A percentile compares a stretch with the other conserved stretches of the same genome.
Evolutionary conservation across 2,888 invertebrate species (phyloP).

Genomic region (Podabrus alpinus): DNA sequence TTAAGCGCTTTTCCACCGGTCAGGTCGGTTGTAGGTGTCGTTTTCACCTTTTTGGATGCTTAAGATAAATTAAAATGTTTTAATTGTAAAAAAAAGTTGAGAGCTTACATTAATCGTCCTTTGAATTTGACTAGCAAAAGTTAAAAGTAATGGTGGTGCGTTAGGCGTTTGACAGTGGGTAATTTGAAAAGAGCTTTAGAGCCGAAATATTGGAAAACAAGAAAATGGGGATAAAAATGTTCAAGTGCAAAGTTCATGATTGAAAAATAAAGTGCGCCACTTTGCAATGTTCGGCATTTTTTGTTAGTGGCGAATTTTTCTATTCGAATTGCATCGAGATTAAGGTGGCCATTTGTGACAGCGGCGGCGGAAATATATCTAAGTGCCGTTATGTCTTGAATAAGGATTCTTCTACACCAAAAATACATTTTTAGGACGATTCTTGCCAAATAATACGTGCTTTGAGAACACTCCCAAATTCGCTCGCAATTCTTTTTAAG

Average conservation of each 20-base stretch:
- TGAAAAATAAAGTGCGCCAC: conserved; percentile 22
- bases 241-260: conserved; percentile 25
- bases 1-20: not conserved
- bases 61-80: not conserved
- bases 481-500: conserved; percentile 42
- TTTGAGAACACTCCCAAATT: conserved; percentile 26
- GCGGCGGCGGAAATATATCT: conserved; percentile 43
- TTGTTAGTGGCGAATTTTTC: conserved; percentile 9
- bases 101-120: not conserved
- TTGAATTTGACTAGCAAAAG: not conserved
- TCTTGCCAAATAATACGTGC: conserved; percentile 38
- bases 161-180: conserved; percentile 14
- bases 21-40: not conserved
- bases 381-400: conserved; percentile 42
- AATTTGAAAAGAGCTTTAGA: conserved; percentile 22
- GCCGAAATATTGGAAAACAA: conserved; percentile 19
- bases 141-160: not conserved
- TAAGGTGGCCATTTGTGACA: conserved; percentile 33
- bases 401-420: conserved; percentile 41
- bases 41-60: not conserved
- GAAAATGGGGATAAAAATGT: conserved; percentile 23
- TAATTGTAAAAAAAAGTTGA: not conserved
- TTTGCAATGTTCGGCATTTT: conserved; percentile 9
- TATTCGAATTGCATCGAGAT: conserved; percentile 30
- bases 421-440: conserved; percentile 41